Conservation (phyloP, 2,797 vertebrate genomes). For the Sebastes matsubarae region DNA sequence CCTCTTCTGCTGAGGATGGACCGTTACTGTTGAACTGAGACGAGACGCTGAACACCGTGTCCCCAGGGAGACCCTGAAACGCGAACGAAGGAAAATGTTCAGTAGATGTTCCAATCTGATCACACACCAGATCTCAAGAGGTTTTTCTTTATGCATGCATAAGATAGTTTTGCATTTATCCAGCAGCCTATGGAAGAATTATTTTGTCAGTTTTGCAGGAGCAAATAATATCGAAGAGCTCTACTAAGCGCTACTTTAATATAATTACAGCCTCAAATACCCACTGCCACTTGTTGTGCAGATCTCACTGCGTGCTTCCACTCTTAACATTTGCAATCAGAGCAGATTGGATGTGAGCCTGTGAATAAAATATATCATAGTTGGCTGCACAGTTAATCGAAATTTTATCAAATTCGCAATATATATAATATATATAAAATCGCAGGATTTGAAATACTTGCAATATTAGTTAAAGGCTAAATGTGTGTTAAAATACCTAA, state of each 20-base stretch:
- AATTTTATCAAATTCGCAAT: too few relatives aligned
- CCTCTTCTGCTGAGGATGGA: constrained; percentile 20
- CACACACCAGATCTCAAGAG: neutral
- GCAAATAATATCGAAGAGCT: neutral
- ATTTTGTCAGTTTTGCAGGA: neutral
- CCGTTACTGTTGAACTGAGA: constrained; percentile 58
- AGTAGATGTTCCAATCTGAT: neutral
- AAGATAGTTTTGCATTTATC: neutral
- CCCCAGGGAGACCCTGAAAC: constrained; percentile 65
- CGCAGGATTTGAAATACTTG: too few relatives aligned
- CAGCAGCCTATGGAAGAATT: neutral
- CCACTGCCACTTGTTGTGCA: neutral
- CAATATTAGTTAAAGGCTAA: too few relatives aligned
- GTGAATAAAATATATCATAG: neutral
- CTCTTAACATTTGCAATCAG: neutral
- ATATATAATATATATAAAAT: too few relatives aligned
- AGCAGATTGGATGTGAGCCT: neutral
- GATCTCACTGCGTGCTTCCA: neutral
- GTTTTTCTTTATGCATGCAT: neutral
- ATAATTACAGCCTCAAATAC: neutral
- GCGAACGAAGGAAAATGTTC: neutral
- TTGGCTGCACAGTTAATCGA: neutral
- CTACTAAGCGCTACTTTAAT: neutral
- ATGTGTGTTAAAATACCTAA: too few relatives aligned
- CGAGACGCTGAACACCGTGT: constrained; percentile 78